Evolutionary conservation across 2,888 invertebrate species (phyloP), one percentile per base, ranked within the genome.

Genomic region (Meteorus cinctellus): DNA sequence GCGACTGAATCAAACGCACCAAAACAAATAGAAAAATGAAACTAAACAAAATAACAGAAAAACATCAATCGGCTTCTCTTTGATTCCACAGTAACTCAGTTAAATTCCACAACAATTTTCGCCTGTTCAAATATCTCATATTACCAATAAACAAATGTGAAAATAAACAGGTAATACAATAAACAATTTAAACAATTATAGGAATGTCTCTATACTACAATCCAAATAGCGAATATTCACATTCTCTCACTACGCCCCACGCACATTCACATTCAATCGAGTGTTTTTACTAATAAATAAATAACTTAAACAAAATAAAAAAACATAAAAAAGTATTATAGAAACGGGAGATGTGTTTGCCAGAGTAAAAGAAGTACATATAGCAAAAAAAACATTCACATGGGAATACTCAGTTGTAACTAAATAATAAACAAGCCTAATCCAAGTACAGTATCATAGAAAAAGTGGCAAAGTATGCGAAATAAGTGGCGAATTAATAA

Each of bases 401-500:
- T 41, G 19, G 63, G 63, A 60, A 72, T 51, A 72, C 19, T n/a
- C 14, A 55, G 34, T 45, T 71, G 12, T 67, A 71, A 45, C 69
- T 51, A 72, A 69, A 70, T 68, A 69, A 81, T 80, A 80, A 81
- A 81, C 76, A 80, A 73, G 55, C 4, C 72, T 78, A 75, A 80
- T 78, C 74, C 74, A 66, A 77, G 75, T 55, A 69, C 62, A 59
- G 70, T 63, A 71, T 70, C 72, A 70, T 75, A 71, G 72, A 76
- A 78, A 66, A 75, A 78, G 76, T 77, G 77, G 78, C 77, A 77
- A 80, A 78, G 79, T 74, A 79, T 77, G 78, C 73, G 77, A 75
- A 80, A 78, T 85, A 85, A 86, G 85, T 85, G 83, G 84, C 81
- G 80, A 85, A 86, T 86, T 86, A 86, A 86, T 86, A 85, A 86